Conservation (phyloP, 1,140 invertebrate genomes). For the Gyrodactylus salaris region DNA sequence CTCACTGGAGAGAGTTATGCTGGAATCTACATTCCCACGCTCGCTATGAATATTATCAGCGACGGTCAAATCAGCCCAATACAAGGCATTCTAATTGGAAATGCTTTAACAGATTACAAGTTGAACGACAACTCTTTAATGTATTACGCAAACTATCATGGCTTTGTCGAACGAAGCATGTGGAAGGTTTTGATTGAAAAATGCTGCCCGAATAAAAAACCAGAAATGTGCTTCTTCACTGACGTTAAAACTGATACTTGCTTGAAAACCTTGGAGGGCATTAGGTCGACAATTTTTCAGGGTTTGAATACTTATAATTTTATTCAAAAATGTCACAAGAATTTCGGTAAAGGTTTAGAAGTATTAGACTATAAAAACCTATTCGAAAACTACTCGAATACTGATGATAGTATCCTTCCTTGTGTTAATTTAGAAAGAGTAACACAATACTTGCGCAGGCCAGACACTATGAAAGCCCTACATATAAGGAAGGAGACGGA, state of each 20-base stretch:
- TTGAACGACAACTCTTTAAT: background rate
- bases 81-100: background rate
- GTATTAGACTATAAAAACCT: too few species aligned
- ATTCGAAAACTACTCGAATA: too few species aligned
- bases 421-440: too few species aligned
- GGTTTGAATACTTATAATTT: conserved; percentile 20
- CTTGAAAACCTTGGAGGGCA: too few species aligned
- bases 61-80: background rate
- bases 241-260: background rate
- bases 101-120: background rate
- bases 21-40: conserved; percentile 19
- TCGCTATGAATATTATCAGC: background rate
- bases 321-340: conserved; percentile 17
- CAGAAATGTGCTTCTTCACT: background rate
- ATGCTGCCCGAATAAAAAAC: background rate
- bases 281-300: too few species aligned
- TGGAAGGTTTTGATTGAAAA: background rate
- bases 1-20: conserved; percentile 23
- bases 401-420: too few species aligned
- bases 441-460: too few species aligned
- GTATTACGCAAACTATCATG: background rate
- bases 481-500: background rate
- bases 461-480: background rate
- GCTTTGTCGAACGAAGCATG: background rate
- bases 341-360: too few species aligned